Conservation (phyloP, 1,140 invertebrate species). For the Cydia fagiglandana region DNA sequence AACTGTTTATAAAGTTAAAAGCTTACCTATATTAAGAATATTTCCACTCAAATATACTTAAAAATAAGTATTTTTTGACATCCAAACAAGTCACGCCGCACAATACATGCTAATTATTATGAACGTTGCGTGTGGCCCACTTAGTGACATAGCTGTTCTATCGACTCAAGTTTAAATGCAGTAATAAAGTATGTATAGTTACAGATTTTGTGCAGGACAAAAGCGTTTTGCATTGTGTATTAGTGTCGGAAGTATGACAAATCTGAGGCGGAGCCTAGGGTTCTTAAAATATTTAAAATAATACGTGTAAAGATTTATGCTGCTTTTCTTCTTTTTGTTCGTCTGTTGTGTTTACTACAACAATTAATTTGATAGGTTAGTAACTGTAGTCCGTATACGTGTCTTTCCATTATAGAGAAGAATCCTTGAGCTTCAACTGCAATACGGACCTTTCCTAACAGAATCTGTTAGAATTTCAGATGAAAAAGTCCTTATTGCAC, state of each 20-base stretch:
- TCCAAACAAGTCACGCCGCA: neutral
- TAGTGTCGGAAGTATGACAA: neutral
- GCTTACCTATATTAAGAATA: no score
- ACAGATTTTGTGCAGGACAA: neutral
- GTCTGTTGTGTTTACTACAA: neutral
- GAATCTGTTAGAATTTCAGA: no score
- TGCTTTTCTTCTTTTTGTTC: neutral
- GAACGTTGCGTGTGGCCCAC: slow-evolving; percentile 5
- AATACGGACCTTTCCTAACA: no score
- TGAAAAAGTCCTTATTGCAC: no score
- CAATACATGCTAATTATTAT: slow-evolving; percentile 3
- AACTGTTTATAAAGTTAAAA: no score
- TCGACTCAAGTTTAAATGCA: neutral
- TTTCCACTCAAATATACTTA: neutral
- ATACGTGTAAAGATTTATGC: neutral
- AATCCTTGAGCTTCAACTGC: no score
- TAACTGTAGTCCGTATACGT: no score
- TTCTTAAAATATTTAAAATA: neutral
- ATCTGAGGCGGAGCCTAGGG: neutral
- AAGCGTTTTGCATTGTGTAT: neutral
- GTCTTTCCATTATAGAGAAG: no score
- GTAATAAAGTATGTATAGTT: neutral
- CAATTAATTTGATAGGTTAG: neutral
- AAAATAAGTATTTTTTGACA: neutral
- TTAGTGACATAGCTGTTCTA: neutral